Conservation (phyloP, 2,113 vertebrate species). For the Platanista minor region DNA sequence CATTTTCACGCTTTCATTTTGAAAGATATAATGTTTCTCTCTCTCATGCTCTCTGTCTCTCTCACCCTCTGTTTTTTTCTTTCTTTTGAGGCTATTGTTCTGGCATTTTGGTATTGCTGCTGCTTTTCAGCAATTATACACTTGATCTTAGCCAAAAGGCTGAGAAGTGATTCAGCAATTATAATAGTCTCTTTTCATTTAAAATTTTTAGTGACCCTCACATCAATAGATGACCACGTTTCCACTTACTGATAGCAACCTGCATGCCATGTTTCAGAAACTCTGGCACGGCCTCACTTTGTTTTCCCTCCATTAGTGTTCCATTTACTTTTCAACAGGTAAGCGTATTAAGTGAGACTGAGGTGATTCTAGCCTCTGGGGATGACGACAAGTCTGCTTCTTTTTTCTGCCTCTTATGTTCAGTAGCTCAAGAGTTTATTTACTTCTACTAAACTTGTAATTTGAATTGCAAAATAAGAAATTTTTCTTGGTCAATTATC, state of each 20-base stretch:
- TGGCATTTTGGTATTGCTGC: neutral
- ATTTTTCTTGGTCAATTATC: neutral
- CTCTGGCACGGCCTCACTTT: neutral
- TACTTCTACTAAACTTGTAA: neutral
- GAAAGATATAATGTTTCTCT: neutral
- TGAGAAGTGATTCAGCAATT: neutral
- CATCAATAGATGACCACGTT: neutral
- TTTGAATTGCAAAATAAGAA: neutral
- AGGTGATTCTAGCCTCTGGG: neutral
- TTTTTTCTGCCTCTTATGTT: neutral
- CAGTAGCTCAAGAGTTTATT: neutral
- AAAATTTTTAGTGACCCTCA: neutral
- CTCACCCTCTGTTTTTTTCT: neutral
- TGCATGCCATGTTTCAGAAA: neutral
- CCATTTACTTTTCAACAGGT: neutral
- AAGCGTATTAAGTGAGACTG: neutral
- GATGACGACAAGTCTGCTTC: neutral
- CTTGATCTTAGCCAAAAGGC: too few species aligned
- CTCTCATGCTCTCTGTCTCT: neutral
- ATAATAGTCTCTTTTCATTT: neutral
- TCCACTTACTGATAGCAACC: neutral
- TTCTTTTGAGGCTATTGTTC: neutral
- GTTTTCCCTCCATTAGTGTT: neutral
- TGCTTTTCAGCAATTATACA: neutral
- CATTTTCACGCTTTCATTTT: neutral